Base-by-base conservation (phyloP, 2,797 vertebrate species). In the Acanthopagrus latus region DNA sequence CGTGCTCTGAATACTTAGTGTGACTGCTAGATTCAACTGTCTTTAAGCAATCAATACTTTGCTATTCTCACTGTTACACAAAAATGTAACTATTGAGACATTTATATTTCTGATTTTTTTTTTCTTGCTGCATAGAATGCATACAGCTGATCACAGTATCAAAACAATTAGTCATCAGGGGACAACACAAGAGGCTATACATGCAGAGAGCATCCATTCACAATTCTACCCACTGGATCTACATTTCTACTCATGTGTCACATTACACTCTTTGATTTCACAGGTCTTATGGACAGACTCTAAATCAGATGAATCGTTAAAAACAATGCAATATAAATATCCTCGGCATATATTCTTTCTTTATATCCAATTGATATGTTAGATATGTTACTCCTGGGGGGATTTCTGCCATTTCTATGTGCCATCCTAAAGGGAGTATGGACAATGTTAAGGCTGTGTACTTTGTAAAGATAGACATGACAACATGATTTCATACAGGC, bases 131-230 rank as follows among this genome's bases (percentile, higher is more conserved):
- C 82, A 90, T 86, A 91, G 64, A 80, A 81, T 66, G 71, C 67
- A 78, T 52, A 87, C 89, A 88, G 73, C 86, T 78, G 55, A 76
- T 88, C 76, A 92, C 87, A 92, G 78, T 80, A 72, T 88, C 74
- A 83, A 73, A 82, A 83, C 52, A 84, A 88, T 88, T 72, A 76
- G 68, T 88, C 71, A 87, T 78, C 80, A 79, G 84, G 70, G 66
- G 58, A 89, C 64, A 85, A 89, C 84, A 92, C 86, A 82, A 80
- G 56, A 88, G 80, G 86, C 81, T 86, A 87, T 71, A 89, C 90
- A 93, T 90, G 90, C 92, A 93, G 67, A 62, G 69, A 85, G 78
- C 71, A 77, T 90, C 85, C 80, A 83, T 71, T 89, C 90, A 90
- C 85, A 90, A 81, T 70, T 79, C 71, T 64, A 81, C 63, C 52